A percentile compares a stretch with the other conserved stretches of the same genome.
Conservation (phyloP, 2,797 vertebrate species). For the Neopelma chrysocephalum region DNA sequence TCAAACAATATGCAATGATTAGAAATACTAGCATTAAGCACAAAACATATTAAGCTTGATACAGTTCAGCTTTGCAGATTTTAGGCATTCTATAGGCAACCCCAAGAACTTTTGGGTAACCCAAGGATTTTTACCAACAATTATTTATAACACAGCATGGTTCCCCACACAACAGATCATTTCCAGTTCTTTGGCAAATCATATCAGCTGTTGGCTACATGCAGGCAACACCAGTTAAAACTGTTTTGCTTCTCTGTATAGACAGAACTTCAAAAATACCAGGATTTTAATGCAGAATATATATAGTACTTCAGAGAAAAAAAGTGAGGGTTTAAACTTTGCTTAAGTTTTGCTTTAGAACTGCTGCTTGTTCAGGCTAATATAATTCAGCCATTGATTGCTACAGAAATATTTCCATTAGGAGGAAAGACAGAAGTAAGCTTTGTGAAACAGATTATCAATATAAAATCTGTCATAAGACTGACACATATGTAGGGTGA, state of each 20-base stretch:
- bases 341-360: not conserved
- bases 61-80: not conserved
- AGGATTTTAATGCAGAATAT: not conserved
- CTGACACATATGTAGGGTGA: not conserved
- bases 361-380: not conserved
- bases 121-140: not conserved
- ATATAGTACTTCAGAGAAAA: not conserved
- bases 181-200: not conserved
- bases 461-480: not conserved
- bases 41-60: not conserved
- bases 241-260: not conserved
- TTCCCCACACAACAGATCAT: not conserved
- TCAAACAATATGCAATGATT: constrained; percentile 26
- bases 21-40: constrained; percentile 22
- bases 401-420: not conserved
- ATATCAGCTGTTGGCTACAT: not conserved
- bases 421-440: not conserved
- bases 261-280: not conserved
- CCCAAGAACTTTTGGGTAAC: not conserved
- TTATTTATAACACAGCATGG: not conserved
- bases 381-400: not conserved
- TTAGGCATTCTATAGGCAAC: not conserved
- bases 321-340: not conserved
- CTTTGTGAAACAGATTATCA: not conserved
- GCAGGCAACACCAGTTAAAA: not conserved